A percentile compares a stretch with the other conserved stretches of the same genome.
Evolutionary conservation across 2,797 vertebrate genomes (phyloP).

Genomic region (Malacoraja senta): DNA sequence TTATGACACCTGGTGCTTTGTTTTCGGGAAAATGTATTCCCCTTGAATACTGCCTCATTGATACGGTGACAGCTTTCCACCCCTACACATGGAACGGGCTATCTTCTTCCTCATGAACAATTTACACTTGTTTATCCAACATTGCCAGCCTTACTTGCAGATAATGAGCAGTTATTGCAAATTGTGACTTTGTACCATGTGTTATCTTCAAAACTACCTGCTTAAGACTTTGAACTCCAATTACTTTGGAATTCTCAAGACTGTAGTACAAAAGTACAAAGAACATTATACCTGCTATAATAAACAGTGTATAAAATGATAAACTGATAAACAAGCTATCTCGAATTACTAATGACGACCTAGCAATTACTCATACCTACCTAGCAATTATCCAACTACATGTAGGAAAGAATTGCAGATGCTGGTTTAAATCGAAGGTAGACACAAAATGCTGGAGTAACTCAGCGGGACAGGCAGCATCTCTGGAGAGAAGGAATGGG

Average conservation of each 20-base stretch:
- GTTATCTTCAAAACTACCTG: slow-evolving; percentile 11
- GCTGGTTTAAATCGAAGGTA: too few species aligned
- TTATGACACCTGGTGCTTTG: background rate
- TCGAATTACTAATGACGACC: background rate
- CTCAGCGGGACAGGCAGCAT: too few species aligned
- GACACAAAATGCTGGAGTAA: too few species aligned
- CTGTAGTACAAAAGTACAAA: slow-evolving; percentile 7
- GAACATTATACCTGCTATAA: background rate
- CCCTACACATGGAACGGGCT: background rate
- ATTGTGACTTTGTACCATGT: slow-evolving; percentile 1
- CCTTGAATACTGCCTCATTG: background rate
- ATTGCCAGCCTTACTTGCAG: background rate
- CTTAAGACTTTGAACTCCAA: slow-evolving; percentile 33
- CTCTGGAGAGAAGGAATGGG: too few species aligned
- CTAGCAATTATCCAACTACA: background rate
- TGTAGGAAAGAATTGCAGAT: too few species aligned
- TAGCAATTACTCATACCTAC: background rate
- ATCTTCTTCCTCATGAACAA: background rate
- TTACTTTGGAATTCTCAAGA: slow-evolving; percentile 25
- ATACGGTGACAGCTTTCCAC: background rate
- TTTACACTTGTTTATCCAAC: background rate
- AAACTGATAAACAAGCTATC: slow-evolving; percentile 7
- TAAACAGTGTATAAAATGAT: background rate
- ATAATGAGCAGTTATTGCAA: background rate
- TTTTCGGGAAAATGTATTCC: background rate